These are phyloP conservation scores for Amphipyra berbera DNA, from an alignment of 2,888 invertebrate species.

Conservation along the genomic window DNA sequence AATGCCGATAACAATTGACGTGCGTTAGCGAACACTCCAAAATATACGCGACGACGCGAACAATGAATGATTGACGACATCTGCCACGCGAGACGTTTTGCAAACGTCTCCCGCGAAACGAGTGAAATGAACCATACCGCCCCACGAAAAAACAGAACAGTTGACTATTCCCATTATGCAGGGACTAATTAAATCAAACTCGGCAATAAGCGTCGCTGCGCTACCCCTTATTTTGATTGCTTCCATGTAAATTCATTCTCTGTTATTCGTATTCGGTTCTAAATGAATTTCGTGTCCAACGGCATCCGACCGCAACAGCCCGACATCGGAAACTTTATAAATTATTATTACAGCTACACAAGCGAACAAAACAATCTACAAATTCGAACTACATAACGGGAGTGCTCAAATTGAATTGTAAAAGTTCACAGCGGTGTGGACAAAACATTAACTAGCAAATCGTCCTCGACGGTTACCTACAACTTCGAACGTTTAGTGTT, in stretches of 20 bases:
- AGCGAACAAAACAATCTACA: conserved; percentile 77
- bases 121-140: conserved; percentile 43
- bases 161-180: conserved; percentile 73
- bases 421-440: conserved; percentile 70
- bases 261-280: conserved; percentile 77
- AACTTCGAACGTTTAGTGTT: conserved; percentile 34
- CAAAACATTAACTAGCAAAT: conserved; percentile 62
- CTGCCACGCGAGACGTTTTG: conserved; percentile 15
- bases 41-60: conserved; percentile 25
- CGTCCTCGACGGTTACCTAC: conserved; percentile 37
- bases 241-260: conserved; percentile 79
- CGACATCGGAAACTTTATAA: conserved; percentile 80
- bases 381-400: conserved; percentile 74
- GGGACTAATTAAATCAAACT: conserved; percentile 80
- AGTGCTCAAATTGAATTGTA: conserved; percentile 74
- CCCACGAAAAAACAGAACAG: conserved; percentile 69
- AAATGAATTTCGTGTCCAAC: conserved; percentile 80
- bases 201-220: conserved; percentile 70
- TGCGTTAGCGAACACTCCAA: conserved; percentile 41
- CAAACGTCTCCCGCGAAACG: conserved; percentile 14
- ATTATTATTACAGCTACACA: conserved; percentile 76
- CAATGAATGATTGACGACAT: conserved; percentile 53
- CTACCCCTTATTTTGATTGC: conserved; percentile 82
- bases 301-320: conserved; percentile 72
- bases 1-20: conserved; percentile 58